These are phyloP conservation scores for Phocoena sinus DNA, from an alignment of 2,113 vertebrate species.

Conservation along the genomic window DNA sequence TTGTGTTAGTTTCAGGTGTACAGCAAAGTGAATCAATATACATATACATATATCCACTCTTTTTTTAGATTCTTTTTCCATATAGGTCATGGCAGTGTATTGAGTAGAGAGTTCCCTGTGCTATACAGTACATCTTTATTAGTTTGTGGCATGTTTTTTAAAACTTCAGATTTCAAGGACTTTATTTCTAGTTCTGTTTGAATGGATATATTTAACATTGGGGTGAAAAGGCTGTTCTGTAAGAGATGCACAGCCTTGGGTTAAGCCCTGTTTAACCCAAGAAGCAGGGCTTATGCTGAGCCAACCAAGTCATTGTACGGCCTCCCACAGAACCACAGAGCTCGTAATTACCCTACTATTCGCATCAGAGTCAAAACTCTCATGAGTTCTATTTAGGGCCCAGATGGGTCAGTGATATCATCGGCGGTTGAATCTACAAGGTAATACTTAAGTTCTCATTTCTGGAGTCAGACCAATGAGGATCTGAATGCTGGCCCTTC, in stretches of 20 bases:
- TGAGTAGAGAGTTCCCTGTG: background rate
- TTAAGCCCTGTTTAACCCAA: background rate
- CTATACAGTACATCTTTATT: background rate
- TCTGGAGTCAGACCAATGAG: background rate
- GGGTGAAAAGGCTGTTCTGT: background rate
- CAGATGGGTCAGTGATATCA: background rate
- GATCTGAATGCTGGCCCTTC: background rate
- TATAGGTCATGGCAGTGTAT: background rate
- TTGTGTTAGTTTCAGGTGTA: background rate
- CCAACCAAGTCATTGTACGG: background rate
- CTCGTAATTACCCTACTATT: background rate
- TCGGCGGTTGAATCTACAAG: background rate
- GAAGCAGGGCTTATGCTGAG: background rate
- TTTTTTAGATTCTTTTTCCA: background rate
- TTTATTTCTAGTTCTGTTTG: background rate
- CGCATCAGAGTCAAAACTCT: background rate
- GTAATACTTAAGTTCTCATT: background rate
- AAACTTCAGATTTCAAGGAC: background rate
- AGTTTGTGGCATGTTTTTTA: background rate
- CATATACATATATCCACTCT: background rate
- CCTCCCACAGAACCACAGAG: background rate
- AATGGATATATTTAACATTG: background rate
- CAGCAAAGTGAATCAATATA: background rate
- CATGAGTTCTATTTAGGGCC: background rate
- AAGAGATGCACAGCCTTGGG: background rate